Evolutionary conservation across 2,113 vertebrate genomes (phyloP).

Genomic region (Urocitellus parryii): DNA sequence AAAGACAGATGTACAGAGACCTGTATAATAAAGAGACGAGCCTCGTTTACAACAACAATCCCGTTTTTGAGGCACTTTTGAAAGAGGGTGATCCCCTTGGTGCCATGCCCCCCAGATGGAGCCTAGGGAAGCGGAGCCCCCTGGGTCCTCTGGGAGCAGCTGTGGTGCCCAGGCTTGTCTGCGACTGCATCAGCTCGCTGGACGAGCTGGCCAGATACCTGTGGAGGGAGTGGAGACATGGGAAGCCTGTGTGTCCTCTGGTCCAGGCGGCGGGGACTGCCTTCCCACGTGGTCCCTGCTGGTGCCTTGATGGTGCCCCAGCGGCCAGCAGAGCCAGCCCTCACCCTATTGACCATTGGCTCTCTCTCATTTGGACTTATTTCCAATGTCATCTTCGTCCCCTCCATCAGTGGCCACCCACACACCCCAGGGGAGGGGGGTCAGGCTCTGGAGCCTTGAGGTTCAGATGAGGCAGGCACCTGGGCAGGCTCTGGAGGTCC

Average conservation of each 20-base stretch:
- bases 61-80: neutral
- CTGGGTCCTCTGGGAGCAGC: neutral
- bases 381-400: neutral
- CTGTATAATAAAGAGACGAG: neutral
- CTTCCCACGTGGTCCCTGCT: neutral
- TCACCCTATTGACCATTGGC: neutral
- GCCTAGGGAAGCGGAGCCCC: neutral
- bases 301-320: too few relatives aligned
- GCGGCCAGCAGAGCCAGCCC: neutral
- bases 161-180: too few relatives aligned
- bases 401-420: neutral
- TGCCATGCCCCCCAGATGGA: rapidly evolving
- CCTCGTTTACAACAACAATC: neutral
- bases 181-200: too few relatives aligned
- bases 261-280: rapidly evolving
- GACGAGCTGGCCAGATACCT: neutral
- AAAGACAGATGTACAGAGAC: neutral
- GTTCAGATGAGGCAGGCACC: rapidly evolving
- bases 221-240: neutral
- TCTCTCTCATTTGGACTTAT: neutral
- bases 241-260: neutral
- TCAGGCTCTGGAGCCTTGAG: neutral
- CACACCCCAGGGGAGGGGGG: neutral
- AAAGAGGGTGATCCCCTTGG: neutral
- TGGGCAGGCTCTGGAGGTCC: neutral